Conservation (phyloP, 1,140 invertebrate species). For the Delia radicum region DNA sequence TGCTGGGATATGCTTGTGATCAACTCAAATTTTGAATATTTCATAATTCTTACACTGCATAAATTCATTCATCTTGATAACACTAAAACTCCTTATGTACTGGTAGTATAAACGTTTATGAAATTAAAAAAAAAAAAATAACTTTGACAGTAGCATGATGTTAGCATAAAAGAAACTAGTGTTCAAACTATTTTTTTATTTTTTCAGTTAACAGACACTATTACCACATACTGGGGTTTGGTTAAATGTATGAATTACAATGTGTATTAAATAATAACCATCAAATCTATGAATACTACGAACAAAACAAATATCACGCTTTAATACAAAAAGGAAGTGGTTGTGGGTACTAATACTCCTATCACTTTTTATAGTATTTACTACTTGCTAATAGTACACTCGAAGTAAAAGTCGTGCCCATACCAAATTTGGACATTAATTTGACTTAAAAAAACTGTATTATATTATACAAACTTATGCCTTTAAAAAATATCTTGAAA, state of each 20-base stretch:
- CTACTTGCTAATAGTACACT: neutral
- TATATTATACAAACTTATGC: too few species aligned
- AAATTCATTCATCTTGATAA: neutral
- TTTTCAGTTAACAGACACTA: neutral
- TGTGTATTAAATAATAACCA: neutral
- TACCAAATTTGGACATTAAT: too few species aligned
- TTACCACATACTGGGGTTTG: neutral
- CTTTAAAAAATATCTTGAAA: too few species aligned
- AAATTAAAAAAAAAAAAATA: neutral
- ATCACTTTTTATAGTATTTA: neutral
- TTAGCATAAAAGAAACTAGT: too few species aligned
- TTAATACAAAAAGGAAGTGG: neutral
- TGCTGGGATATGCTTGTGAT: too few species aligned
- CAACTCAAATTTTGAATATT: neutral
- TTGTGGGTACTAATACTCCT: neutral
- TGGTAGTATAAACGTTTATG: neutral
- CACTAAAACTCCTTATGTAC: neutral
- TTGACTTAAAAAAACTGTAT: too few species aligned
- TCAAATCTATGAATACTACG: neutral
- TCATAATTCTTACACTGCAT: neutral
- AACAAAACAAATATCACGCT: neutral
- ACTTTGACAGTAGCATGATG: neutral
- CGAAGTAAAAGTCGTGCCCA: neutral
- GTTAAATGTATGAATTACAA: neutral
- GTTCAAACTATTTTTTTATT: neutral